Evolutionary conservation across 2,797 vertebrate genomes (phyloP).

Genomic region (Arremon brunneinucha): DNA sequence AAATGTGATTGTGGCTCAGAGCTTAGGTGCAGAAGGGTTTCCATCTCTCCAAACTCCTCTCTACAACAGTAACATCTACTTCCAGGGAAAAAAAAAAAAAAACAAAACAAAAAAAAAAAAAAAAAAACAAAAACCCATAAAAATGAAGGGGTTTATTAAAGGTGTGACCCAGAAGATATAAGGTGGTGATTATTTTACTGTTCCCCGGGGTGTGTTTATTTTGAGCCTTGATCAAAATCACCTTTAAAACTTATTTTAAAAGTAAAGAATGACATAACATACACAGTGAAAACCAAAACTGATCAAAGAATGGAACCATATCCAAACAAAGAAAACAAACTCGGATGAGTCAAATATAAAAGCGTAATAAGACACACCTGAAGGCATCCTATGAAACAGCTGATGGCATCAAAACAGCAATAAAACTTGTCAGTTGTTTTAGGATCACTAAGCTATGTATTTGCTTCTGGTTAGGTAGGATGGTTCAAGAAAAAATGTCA

Average conservation of each 20-base stretch:
- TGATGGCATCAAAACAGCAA: background rate
- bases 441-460: background rate
- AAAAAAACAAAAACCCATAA: background rate
- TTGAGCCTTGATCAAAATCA: background rate
- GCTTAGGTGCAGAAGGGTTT: background rate
- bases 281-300: background rate
- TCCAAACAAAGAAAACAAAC: background rate
- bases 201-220: background rate
- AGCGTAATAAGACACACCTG: background rate
- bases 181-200: background rate
- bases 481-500: background rate
- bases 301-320: background rate
- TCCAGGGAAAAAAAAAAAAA: background rate
- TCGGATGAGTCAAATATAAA: background rate
- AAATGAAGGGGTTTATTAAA: background rate
- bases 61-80: background rate
- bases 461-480: background rate
- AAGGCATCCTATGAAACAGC: background rate
- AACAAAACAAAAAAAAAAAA: rapidly evolving
- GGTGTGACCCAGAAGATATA: background rate
- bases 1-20: background rate
- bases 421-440: background rate
- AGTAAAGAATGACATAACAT: background rate
- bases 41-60: background rate
- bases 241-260: background rate